These are phyloP conservation scores for Muntiacus muntjak DNA, from an alignment of 2,113 vertebrate species.

Conservation along the genomic window DNA sequence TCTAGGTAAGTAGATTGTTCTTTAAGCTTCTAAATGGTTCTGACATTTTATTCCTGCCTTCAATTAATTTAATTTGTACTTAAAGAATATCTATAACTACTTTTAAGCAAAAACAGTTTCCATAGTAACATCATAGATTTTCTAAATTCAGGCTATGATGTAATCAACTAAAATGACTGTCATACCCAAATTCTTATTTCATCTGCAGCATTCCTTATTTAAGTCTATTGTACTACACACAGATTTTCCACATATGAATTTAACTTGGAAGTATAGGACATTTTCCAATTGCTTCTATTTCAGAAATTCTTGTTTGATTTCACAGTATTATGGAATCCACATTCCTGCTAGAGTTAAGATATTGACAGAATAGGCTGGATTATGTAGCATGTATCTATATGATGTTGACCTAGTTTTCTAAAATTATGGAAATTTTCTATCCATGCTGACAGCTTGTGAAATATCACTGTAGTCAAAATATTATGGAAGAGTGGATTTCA, in stretches of 20 bases:
- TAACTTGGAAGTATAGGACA: conserved; percentile 71
- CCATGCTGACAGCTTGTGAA: not conserved
- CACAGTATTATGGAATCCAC: conserved; percentile 17
- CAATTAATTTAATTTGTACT: conserved; percentile 74
- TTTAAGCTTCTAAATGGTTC: conserved; percentile 33
- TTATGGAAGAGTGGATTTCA: not conserved
- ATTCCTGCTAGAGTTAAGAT: conserved; percentile 26
- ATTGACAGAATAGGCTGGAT: not conserved
- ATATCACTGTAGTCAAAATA: conserved; percentile 34
- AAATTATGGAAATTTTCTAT: conserved; percentile 36
- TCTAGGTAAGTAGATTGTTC: conserved; percentile 27
- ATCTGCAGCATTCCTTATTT: conserved; percentile 70
- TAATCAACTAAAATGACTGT: conserved; percentile 78
- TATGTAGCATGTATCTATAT: not conserved
- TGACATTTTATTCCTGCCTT: conserved; percentile 56
- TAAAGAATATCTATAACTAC: conserved; percentile 75
- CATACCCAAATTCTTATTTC: conserved; percentile 75
- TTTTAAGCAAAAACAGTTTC: conserved; percentile 79
- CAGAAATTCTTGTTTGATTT: conserved; percentile 67
- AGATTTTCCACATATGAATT: conserved; percentile 76
- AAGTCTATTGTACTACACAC: conserved; percentile 72
- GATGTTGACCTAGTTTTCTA: conserved; percentile 35
- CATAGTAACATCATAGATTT: conserved; percentile 80
- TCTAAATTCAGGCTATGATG: conserved; percentile 76
- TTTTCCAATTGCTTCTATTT: conserved; percentile 71